Evolutionary conservation across 1,140 invertebrate genomes (phyloP), one percentile per base, ranked within the genome.

Genomic region (Bacillus rossius): DNA sequence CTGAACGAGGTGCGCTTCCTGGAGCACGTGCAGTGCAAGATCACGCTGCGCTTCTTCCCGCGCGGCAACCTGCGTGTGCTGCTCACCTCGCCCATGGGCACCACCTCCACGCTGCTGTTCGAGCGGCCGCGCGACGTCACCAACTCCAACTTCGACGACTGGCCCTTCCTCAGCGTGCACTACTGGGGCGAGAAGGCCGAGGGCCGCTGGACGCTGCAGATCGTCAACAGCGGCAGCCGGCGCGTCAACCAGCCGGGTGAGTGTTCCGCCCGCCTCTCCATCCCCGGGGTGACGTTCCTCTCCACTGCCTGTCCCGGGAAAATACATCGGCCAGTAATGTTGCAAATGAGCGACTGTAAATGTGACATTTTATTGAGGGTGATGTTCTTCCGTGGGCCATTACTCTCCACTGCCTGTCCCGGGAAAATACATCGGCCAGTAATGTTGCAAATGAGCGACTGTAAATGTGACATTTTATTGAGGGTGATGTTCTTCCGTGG

Each of bases 111-210:
- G 0, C 76, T 98, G 45, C 76, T 98, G 10, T 93, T 92, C 68
- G 91, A 93, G 70, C 79, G 96, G 61, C 90, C 90, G 1, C 77
- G 92, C 50, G 96, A 99, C 73, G 87, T 93, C n/a, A 83, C 91
- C 40, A 89, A 86, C 66, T 92, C 92, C 4, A 96, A 94, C 67
- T 97, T 98, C 70, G 92, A 96, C 71, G 92, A 97, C 69, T 99
- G 96, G 92, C 94, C 94, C 14, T 99, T 99, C 80, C 82, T 98
- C 64, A 94, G 92, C 62, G 94, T 98, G 1, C 96, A 98, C 67
- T 95, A 88, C 67, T 99, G 96, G 95, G 94, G 94, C 7, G 96
- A 99, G 71, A 89, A 89, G 66, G 93, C 87, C 5, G 84, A 88
- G 66, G 95, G 94, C 10, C 80, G 87, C 51, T 99, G 97, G 97